A percentile compares a stretch with the other conserved stretches of the same genome.
These are phyloP conservation scores for Crambe crambe DNA, from an alignment of 37 sponge, comb jelly and placozoan genomes.

Conservation along the genomic window DNA sequence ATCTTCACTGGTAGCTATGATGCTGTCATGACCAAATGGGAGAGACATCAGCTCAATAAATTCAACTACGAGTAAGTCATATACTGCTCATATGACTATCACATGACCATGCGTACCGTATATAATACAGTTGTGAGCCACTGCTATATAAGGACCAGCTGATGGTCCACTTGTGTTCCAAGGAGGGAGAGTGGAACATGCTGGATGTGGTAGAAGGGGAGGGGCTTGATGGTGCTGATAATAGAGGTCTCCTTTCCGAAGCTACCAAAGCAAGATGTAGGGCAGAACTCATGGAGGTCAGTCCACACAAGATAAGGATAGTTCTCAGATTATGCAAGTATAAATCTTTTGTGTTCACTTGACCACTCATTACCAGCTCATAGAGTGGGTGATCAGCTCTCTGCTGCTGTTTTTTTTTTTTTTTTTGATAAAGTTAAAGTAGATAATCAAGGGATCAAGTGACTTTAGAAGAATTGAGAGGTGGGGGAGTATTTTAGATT, in stretches of 20 bases:
- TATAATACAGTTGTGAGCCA: slow-evolving; percentile 31
- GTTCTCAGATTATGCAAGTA: no score
- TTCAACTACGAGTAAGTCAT: slow-evolving; percentile 66
- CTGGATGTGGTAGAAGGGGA: slow-evolving; percentile 11
- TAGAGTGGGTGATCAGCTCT: no score
- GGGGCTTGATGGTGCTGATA: not conserved
- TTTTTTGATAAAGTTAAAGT: no score
- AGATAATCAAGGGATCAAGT: no score
- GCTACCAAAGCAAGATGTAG: slow-evolving; percentile 4
- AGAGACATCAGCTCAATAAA: slow-evolving; percentile 73
- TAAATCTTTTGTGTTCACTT: no score
- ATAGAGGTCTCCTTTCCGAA: not conserved
- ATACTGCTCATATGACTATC: not conserved
- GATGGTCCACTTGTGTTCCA: not conserved
- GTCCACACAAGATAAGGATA: no score
- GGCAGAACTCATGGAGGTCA: slow-evolving; percentile 25
- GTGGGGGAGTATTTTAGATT: no score
- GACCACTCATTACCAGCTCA: no score
- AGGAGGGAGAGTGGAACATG: slow-evolving; percentile 37
- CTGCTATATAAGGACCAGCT: slow-evolving; percentile 42
- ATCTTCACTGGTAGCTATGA: slow-evolving; percentile 68
- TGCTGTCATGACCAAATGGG: slow-evolving; percentile 73
- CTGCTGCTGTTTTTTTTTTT: no score
- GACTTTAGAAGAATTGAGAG: no score
- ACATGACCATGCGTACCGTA: not conserved